A percentile compares a stretch with the other conserved stretches of the same genome.
phyloP scores from a whole-genome alignment of 2,888 invertebrate genomes.

The Sphinx pinastri region DNA sequence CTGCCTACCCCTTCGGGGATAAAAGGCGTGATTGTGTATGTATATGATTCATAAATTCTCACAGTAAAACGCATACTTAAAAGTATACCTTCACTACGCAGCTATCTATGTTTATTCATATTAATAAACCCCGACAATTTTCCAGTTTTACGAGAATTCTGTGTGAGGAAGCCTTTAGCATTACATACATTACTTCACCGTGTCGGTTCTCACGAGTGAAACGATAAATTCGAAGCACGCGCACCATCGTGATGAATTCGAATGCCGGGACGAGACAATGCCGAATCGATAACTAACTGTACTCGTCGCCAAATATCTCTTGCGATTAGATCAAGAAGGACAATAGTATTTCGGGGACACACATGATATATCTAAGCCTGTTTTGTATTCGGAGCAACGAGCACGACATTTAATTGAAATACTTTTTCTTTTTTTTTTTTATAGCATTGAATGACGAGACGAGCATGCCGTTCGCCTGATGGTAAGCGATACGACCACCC shows the following conservation, averaged over 20 bases:
- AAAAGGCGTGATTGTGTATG: too few species aligned
- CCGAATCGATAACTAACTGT: conserved; percentile 81
- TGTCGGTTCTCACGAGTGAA: conserved; percentile 69
- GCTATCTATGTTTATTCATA: too few species aligned
- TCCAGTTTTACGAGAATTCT: conserved; percentile 38
- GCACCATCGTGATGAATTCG: conserved; percentile 51
- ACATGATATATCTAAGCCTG: conserved; percentile 1
- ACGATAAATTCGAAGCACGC: conserved; percentile 70
- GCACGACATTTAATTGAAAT: conserved; percentile 4
- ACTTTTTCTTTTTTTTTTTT: too few species aligned
- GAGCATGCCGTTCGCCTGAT: too few species aligned
- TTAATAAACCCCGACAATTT: background rate
- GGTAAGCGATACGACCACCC: too few species aligned
- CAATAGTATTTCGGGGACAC: conserved; percentile 15
- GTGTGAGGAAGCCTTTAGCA: conserved; percentile 41
- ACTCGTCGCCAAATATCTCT: conserved; percentile 69
- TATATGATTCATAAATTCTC: too few species aligned
- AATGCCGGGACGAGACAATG: conserved; percentile 74
- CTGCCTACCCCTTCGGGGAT: too few species aligned
- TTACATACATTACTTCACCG: conserved; percentile 60
- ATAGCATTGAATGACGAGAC: too few species aligned
- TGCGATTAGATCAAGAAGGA: conserved; percentile 14
- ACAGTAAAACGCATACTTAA: too few species aligned
- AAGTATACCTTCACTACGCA: too few species aligned
- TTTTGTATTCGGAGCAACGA: background rate